A percentile compares a stretch with the other conserved stretches of the same genome.
These are phyloP conservation scores for Parapristionchus giblindavisi DNA, from an alignment of 2,888 invertebrate species.

Conservation along the genomic window DNA sequence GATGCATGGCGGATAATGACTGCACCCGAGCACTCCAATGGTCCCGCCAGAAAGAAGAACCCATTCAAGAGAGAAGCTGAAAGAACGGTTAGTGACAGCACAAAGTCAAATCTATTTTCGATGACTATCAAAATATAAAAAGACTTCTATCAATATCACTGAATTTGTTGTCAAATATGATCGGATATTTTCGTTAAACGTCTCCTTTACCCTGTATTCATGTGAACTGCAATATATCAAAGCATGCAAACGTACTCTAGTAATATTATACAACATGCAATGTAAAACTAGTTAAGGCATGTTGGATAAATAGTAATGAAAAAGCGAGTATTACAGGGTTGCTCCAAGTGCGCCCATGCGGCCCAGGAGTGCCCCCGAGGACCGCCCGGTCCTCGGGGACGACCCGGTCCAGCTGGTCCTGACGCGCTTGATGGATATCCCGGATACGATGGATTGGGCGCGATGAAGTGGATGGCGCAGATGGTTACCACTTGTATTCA, in stretches of 20 bases:
- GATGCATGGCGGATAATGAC: slow-evolving; percentile 18
- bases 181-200: too few relatives aligned
- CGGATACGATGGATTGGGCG: slow-evolving; percentile 5
- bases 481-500: slow-evolving; percentile 15
- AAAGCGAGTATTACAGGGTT: slow-evolving; percentile 8
- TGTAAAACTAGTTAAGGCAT: too few relatives aligned
- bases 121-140: too few relatives aligned
- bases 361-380: slow-evolving; percentile 21
- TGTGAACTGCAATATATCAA: too few relatives aligned
- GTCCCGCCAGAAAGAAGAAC: neutral
- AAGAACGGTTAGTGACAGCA: slow-evolving; percentile 9
- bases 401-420: slow-evolving; percentile 34
- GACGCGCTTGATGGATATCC: slow-evolving; percentile 31
- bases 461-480: slow-evolving; percentile 35
- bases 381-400: slow-evolving; percentile 19
- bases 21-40: slow-evolving; percentile 15
- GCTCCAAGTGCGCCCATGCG: slow-evolving; percentile 17
- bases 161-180: too few relatives aligned
- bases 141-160: too few relatives aligned
- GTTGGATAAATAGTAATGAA: too few relatives aligned
- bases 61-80: too few relatives aligned
- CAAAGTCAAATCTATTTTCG: too few relatives aligned
- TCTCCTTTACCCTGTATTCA: too few relatives aligned
- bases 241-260: too few relatives aligned
- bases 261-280: too few relatives aligned